Percentiles rank a stretch among this genome's conserved stretches.
phyloP scores from a whole-genome alignment of 2,888 invertebrate genomes.

The Rotaria magnacalcarata region DNA sequence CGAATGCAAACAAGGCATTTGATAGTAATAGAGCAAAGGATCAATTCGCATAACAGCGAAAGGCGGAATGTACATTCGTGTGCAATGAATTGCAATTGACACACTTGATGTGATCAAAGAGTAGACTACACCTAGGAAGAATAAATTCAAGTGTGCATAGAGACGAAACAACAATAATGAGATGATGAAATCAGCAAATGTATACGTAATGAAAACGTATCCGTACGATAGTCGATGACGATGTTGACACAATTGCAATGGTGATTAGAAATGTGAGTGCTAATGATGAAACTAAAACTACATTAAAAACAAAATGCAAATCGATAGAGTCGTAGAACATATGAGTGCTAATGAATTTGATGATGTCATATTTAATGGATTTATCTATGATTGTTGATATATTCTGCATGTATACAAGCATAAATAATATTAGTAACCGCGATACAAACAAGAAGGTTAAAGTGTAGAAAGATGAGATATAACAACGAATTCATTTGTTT shows the following conservation, averaged over 20 bases:
- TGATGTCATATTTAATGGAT: neutral
- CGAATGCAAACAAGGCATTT: neutral
- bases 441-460: neutral
- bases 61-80: neutral
- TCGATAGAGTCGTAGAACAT: neutral
- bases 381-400: neutral
- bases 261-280: neutral
- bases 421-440: neutral
- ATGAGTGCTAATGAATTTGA: neutral
- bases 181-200: neutral
- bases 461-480: neutral
- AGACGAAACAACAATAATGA: neutral
- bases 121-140: neutral
- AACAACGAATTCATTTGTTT: neutral
- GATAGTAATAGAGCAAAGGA: neutral
- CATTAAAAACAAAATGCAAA: no score
- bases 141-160: neutral
- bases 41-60: neutral
- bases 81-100: neutral
- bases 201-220: neutral
- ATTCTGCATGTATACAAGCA: neutral
- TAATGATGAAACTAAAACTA: neutral
- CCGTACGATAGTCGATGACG: neutral
- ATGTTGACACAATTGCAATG: neutral
- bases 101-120: neutral